Percentiles rank a stretch among this genome's conserved stretches.
Evolutionary conservation across 2,113 vertebrate species (phyloP).

Genomic region (Anguilla japonica): DNA sequence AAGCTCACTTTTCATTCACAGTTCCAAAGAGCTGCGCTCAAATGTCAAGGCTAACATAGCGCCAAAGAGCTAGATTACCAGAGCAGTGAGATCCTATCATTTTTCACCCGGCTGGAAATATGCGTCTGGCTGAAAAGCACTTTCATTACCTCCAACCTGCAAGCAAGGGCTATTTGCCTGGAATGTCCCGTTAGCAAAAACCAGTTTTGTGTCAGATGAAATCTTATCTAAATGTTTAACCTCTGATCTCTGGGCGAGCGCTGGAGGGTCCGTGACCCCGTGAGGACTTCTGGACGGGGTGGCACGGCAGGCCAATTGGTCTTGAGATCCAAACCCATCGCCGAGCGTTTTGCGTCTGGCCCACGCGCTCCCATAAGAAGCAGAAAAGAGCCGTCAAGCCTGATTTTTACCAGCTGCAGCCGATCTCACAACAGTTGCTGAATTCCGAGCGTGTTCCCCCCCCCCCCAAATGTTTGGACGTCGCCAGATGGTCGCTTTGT

Average conservation of each 20-base stretch:
- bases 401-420: background rate
- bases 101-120: background rate
- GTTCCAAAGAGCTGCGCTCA: background rate
- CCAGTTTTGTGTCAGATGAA: background rate
- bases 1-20: background rate
- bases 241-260: background rate
- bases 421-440: background rate
- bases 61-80: background rate
- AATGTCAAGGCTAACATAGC: background rate
- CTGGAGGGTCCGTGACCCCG: background rate
- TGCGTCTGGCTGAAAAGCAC: background rate
- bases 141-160: background rate
- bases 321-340: background rate
- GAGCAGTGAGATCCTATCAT: background rate
- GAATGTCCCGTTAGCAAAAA: background rate
- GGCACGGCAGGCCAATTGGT: background rate
- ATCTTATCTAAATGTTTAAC: background rate
- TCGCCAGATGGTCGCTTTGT: background rate
- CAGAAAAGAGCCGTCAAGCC: background rate
- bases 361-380: background rate
- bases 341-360: background rate
- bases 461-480: background rate
- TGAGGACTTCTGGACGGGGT: background rate
- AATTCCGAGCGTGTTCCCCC: slow-evolving; percentile 12
- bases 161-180: too few species aligned